These are phyloP conservation scores for Pipistrellus nathusii DNA, from an alignment of 2,797 vertebrate genomes.

Conservation along the genomic window DNA sequence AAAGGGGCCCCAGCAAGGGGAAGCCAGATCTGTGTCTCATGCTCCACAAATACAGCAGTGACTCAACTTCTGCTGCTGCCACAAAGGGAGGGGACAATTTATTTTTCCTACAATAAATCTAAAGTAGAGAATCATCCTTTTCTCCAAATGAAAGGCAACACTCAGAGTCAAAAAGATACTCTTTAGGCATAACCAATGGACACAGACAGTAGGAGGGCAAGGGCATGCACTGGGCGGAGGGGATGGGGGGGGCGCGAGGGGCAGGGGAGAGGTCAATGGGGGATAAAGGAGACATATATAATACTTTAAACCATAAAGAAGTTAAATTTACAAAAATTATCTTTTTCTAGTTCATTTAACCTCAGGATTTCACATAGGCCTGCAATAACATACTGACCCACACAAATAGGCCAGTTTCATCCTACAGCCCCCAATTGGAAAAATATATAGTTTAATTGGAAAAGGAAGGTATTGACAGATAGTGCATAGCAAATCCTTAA, in stretches of 20 bases:
- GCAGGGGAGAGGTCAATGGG: no score
- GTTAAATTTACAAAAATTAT: background rate
- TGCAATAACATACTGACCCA: background rate
- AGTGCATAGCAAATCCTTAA: background rate
- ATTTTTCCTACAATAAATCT: slow-evolving; percentile 44
- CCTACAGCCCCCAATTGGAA: background rate
- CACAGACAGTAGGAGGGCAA: no score
- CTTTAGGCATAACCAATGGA: no score
- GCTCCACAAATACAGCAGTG: slow-evolving; percentile 74
- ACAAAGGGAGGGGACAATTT: slow-evolving; percentile 73
- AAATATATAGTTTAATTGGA: background rate
- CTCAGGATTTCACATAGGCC: background rate
- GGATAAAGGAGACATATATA: no score
- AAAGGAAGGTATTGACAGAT: background rate
- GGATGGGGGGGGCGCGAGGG: fast-evolving
- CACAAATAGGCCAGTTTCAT: background rate
- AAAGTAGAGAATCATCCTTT: background rate
- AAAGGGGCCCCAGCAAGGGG: slow-evolving; percentile 50
- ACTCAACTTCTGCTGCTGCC: slow-evolving; percentile 77
- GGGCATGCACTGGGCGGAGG: no score
- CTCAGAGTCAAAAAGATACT: background rate
- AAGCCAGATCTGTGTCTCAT: slow-evolving; percentile 77
- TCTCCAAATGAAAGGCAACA: background rate
- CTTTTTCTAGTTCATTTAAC: slow-evolving; percentile 26
- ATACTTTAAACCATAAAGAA: no score